These are phyloP conservation scores for Platycheirus albimanus DNA, from an alignment of 2,888 invertebrate species.

Conservation along the genomic window DNA sequence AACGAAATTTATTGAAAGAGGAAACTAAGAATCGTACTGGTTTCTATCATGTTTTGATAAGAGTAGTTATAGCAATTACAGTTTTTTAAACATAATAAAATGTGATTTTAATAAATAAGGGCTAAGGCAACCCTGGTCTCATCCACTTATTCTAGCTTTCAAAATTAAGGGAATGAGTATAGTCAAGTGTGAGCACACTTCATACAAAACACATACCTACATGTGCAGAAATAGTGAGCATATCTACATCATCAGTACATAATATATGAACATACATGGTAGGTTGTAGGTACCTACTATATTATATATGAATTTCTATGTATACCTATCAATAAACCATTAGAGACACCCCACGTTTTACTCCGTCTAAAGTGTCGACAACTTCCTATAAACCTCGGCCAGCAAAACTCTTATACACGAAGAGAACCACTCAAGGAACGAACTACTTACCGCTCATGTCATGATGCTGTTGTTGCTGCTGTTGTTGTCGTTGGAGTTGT, in stretches of 20 bases:
- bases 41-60: too few species aligned
- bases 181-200: conserved; percentile 45
- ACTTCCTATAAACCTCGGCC: conserved; percentile 5
- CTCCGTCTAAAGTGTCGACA: conserved; percentile 34
- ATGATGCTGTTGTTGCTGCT: conserved; percentile 76
- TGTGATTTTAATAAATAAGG: too few species aligned
- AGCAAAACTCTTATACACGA: conserved; percentile 1
- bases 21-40: too few species aligned
- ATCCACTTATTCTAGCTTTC: conserved; percentile 35
- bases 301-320: too few species aligned
- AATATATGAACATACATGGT: neutral
- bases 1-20: too few species aligned
- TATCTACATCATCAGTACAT: neutral
- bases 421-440: conserved; percentile 25
- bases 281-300: too few species aligned
- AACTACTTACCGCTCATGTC: conserved; percentile 76
- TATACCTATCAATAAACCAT: conserved; percentile 7
- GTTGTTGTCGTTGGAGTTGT: conserved; percentile 77
- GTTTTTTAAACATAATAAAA: too few species aligned
- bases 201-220: neutral
- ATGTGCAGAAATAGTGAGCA: neutral
- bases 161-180: conserved; percentile 40
- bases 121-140: too few species aligned
- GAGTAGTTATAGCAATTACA: too few species aligned
- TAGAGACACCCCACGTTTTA: neutral